Conservation (phyloP, 2,113 vertebrate genomes). For the Heptranchias perlo region DNA sequence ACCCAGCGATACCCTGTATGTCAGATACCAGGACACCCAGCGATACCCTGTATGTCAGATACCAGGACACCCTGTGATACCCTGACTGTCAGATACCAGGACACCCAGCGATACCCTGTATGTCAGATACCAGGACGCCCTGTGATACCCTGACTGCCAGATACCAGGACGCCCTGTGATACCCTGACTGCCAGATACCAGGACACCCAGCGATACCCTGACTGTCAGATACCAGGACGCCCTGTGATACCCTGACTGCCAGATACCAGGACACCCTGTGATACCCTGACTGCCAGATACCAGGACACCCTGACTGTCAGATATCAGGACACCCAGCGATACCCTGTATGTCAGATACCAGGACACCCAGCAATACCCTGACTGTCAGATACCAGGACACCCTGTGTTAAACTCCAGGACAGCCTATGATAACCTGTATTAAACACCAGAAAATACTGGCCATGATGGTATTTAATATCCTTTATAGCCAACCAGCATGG, state of each 20-base stretch:
- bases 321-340: neutral
- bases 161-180: neutral
- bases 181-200: neutral
- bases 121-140: neutral
- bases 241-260: neutral
- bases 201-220: neutral
- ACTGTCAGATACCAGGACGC: neutral
- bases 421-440: neutral
- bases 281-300: neutral
- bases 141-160: neutral
- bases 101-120: neutral
- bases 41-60: neutral
- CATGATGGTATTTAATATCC: neutral
- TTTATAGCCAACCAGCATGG: too few relatives aligned
- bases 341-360: neutral
- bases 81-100: neutral
- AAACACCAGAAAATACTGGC: neutral
- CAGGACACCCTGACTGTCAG: neutral
- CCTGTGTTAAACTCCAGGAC: neutral
- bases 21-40: neutral
- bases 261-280: neutral
- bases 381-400: neutral
- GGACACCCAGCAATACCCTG: neutral
- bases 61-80: neutral
- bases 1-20: neutral